phyloP scores from a whole-genome alignment of 2,797 vertebrate species.

The Yasuhikotakia modesta region DNA sequence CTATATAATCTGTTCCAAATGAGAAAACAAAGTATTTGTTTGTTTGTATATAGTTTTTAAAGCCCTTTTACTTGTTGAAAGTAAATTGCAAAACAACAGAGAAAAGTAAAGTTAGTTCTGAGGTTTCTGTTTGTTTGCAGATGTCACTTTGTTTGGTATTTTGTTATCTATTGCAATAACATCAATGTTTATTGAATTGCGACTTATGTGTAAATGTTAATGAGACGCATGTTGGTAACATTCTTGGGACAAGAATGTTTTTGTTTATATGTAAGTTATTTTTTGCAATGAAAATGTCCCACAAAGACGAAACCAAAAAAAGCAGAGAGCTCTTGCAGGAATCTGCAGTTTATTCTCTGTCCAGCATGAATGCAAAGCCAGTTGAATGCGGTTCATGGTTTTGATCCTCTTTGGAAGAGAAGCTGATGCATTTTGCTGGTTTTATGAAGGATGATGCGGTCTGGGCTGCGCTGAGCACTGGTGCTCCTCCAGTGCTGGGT shows the following conservation, averaged over 20 bases:
- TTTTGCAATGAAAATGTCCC: neutral
- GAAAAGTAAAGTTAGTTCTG: no score
- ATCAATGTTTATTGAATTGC: neutral
- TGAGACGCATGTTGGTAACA: neutral
- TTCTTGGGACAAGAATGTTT: neutral
- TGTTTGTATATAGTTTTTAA: no score
- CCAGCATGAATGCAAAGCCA: constrained; percentile 26
- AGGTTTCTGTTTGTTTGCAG: neutral
- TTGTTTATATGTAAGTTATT: neutral
- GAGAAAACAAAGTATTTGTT: no score
- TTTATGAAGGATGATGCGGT: constrained; percentile 39
- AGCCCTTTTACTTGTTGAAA: no score
- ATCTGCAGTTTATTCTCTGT: neutral
- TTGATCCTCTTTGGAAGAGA: constrained; percentile 45
- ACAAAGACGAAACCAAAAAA: neutral
- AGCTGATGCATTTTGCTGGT: constrained; percentile 24
- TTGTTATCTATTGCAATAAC: neutral
- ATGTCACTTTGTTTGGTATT: neutral
- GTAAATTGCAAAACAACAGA: neutral
- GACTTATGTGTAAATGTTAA: neutral
- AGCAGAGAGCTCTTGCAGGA: neutral
- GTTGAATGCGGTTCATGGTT: constrained; percentile 31
- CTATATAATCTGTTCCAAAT: no score
- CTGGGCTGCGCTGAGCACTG: constrained; percentile 26
- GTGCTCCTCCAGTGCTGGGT: constrained; percentile 38